Percentiles rank a stretch among this genome's conserved stretches.
Evolutionary conservation across 2,888 invertebrate species (phyloP).

Genomic region (Asteroscopus sphinx): DNA sequence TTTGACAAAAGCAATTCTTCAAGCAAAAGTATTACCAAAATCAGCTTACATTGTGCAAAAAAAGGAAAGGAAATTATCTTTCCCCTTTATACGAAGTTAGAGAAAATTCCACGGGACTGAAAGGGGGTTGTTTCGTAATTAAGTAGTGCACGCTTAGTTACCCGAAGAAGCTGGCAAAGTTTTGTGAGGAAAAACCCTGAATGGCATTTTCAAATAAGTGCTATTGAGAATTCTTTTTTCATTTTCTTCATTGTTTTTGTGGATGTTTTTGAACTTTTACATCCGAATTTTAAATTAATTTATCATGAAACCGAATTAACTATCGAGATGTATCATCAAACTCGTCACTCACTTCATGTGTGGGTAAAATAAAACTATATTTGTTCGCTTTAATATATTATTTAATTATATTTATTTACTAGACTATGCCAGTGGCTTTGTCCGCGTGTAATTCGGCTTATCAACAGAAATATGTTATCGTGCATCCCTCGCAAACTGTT

Average conservation of each 20-base stretch:
- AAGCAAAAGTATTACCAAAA: conserved; percentile 6
- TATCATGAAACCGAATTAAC: too few relatives aligned
- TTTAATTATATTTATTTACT: too few relatives aligned
- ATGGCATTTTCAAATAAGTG: conserved; percentile 68
- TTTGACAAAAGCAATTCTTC: background rate
- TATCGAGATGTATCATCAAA: too few relatives aligned
- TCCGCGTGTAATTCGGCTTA: too few relatives aligned
- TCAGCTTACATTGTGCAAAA: conserved; percentile 8
- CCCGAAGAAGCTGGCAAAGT: conserved; percentile 64
- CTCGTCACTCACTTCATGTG: too few relatives aligned
- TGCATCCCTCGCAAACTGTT: too few relatives aligned
- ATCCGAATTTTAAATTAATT: background rate
- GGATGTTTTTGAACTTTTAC: conserved; percentile 1
- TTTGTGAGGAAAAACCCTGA: conserved; percentile 57
- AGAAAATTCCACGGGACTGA: conserved; percentile 45
- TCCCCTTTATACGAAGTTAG: conserved; percentile 38
- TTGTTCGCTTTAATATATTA: too few relatives aligned
- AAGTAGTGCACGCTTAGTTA: conserved; percentile 84
- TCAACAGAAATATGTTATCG: too few relatives aligned
- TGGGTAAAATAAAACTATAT: too few relatives aligned
- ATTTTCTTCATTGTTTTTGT: conserved; percentile 45
- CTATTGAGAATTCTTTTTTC: conserved; percentile 66
- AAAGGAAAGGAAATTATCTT: conserved; percentile 31
- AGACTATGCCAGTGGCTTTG: too few relatives aligned
- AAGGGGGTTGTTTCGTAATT: conserved; percentile 74